Conservation (phyloP, 1,140 invertebrate species). For the Elymnias hypermnestra region DNA sequence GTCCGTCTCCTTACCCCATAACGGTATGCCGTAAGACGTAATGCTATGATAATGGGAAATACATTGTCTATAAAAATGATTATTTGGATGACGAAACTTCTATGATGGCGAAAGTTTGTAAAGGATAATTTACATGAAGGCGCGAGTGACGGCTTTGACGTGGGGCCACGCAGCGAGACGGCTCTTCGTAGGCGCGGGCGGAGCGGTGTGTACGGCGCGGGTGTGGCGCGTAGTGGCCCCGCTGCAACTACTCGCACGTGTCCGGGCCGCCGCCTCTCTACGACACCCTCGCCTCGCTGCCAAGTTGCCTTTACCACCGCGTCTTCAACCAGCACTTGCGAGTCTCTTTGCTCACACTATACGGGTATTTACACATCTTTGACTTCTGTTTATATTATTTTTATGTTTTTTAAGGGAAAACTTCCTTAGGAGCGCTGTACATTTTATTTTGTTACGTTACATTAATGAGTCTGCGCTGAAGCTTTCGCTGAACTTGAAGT, state of each 20-base stretch:
- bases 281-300: slow-evolving; percentile 87
- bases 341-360: slow-evolving; percentile 97
- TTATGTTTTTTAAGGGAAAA: no score
- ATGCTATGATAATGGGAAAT: no score
- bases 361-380: slow-evolving; percentile 78
- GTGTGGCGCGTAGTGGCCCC: slow-evolving; percentile 93
- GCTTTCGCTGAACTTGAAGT: no score
- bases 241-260: slow-evolving; percentile 90
- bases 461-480: no score
- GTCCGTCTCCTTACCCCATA: no score
- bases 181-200: slow-evolving; percentile 94
- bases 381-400: no score
- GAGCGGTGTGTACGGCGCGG: slow-evolving; percentile 93
- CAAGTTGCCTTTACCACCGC: slow-evolving; percentile 88
- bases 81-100: no score
- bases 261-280: slow-evolving; percentile 80
- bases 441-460: no score
- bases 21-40: no score
- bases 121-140: slow-evolving; percentile 71
- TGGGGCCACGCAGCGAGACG: slow-evolving; percentile 98
- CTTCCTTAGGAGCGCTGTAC: no score
- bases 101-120: no score
- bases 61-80: no score
- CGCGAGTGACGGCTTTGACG: slow-evolving; percentile 92
- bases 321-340: slow-evolving; percentile 88